phyloP scores from a whole-genome alignment of 1,140 invertebrate genomes.

The Ceratitis capitata region DNA sequence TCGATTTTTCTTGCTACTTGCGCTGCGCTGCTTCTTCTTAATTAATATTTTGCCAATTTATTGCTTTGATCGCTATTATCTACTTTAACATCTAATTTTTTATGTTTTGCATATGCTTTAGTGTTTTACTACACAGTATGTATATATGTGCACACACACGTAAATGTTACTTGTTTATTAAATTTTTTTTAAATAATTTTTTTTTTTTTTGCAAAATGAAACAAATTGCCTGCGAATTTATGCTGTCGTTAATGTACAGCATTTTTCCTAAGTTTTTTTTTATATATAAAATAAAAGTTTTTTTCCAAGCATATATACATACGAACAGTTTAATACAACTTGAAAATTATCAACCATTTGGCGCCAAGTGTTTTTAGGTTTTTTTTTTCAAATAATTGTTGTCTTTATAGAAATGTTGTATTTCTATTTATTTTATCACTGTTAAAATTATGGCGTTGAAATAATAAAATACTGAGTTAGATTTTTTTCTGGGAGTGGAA shows the following conservation, averaged over 20 bases:
- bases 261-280: conserved; percentile 14
- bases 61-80: conserved; percentile 25
- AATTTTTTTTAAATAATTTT: not conserved
- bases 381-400: not conserved
- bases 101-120: conserved; percentile 1
- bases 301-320: not conserved
- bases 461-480: too few species aligned
- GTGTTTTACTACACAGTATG: not conserved
- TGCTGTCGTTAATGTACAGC: conserved; percentile 11
- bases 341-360: conserved; percentile 6
- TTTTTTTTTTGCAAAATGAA: not conserved
- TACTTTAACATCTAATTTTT: conserved; percentile 7
- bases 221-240: conserved; percentile 6
- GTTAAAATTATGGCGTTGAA: too few species aligned
- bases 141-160: not conserved
- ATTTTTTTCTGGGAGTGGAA: too few species aligned
- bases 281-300: not conserved
- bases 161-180: not conserved
- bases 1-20: too few species aligned
- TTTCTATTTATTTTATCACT: too few species aligned
- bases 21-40: not conserved
- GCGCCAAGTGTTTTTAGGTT: not conserved
- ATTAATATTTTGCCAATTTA: conserved; percentile 19
- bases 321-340: not conserved
- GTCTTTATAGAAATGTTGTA: too few species aligned